Evolutionary conservation across 2,888 invertebrate species (phyloP).

Genomic region (Drosophila emarginata): DNA sequence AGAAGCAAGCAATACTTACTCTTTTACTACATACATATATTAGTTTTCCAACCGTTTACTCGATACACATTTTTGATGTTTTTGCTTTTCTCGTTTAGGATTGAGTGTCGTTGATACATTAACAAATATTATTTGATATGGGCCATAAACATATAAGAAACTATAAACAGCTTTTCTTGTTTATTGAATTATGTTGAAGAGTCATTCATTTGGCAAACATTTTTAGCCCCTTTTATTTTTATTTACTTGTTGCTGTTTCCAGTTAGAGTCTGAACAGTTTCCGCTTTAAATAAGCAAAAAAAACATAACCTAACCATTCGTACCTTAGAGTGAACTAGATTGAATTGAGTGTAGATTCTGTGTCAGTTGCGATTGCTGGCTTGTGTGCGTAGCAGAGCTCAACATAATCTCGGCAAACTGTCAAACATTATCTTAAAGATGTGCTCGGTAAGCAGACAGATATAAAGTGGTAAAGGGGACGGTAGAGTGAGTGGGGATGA

Average conservation of each 20-base stretch:
- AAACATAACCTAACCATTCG: constrained; percentile 25
- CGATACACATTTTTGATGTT: not conserved
- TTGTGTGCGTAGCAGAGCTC: constrained; percentile 43
- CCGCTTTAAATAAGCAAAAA: constrained; percentile 28
- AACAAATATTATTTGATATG: constrained; percentile 50
- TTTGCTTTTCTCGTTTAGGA: not conserved
- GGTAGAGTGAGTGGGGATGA: constrained; percentile 4
- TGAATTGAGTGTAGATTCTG: constrained; percentile 10
- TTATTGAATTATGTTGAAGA: constrained; percentile 47
- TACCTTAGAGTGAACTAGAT: constrained; percentile 27
- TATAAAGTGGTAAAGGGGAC: not conserved
- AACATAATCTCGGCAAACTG: constrained; percentile 53
- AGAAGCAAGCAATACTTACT: too few species aligned
- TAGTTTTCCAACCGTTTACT: not conserved
- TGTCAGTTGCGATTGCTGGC: constrained; percentile 18
- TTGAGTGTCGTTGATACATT: constrained; percentile 1
- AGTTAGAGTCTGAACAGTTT: constrained; percentile 28
- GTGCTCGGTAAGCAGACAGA: constrained; percentile 25
- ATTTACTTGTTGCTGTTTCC: constrained; percentile 3
- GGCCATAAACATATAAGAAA: not conserved
- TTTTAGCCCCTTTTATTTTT: constrained; percentile 28
- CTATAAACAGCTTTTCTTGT: constrained; percentile 35
- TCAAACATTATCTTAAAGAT: constrained; percentile 64
- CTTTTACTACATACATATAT: too few species aligned
- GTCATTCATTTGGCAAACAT: constrained; percentile 45